Evolutionary conservation across 2,113 vertebrate species (phyloP), one percentile per base, ranked within the genome.

Genomic region (Cottus gobio): DNA sequence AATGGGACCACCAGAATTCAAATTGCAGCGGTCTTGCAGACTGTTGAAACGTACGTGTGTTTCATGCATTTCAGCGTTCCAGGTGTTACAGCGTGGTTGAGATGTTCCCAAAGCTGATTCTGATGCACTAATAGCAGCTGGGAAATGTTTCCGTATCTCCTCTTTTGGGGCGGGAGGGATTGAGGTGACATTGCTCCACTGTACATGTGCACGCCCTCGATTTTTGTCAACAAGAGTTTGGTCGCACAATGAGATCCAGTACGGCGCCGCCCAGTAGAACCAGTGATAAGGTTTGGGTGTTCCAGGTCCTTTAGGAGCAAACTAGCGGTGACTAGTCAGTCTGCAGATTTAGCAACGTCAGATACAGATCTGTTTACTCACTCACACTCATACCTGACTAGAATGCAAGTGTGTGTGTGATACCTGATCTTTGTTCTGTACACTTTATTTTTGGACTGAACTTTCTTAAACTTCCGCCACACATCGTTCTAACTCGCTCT

Each of bases 391-490:
- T 20, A 73, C 42, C 68, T 28, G 37, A 73, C 26, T 5, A 22
- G 60, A 73, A 30, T 48, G 12, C 18, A 18, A 15, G 58, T 58
- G 58, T 65, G 57, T 30, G 71, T 65, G 57, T 5, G 89, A 82
- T 31, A 90, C 84, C 63, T 68, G 85, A 93, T 90, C 87, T 60
- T 13, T 62, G 73, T 48, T 64, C 82, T 16, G 58, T 50, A 1
- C 64, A 7, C 71, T 84, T 89, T 92, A 91, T 89, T 93, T 90
- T 79, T 66, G 87, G 83, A 75, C 58, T 11, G 57, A 39, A 68
- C 37, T 30, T 30, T 30, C 64, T 67, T 62, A 63, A 50, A 44
- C 46, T 5, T 15, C 58, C 0, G 30, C 58, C 70, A 3, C 56
- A 1, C 42, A 0, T 24, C 16, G 3, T n/a, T 56, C 67, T 69